Conservation (phyloP, 64 coral and sea anemone genomes). For the Montipora sp. region DNA sequence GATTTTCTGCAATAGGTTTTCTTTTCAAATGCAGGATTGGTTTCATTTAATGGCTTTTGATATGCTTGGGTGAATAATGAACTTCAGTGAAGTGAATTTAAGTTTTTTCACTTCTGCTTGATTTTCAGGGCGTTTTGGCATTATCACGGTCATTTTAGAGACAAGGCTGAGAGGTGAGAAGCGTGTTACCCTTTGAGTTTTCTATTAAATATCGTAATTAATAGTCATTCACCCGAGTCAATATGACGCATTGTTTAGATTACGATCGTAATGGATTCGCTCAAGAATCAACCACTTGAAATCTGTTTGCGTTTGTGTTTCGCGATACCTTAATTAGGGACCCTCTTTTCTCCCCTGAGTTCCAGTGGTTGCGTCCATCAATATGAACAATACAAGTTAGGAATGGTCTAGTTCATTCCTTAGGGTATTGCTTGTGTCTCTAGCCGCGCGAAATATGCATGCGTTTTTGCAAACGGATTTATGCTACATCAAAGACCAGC, state of each 20-base stretch:
- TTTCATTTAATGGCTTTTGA: background rate
- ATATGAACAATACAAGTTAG: background rate
- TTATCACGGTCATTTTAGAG: constrained; percentile 85
- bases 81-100: background rate
- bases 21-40: constrained; percentile 21
- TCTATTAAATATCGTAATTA: background rate
- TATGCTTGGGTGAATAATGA: background rate
- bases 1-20: constrained; percentile 5
- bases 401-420: background rate
- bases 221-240: background rate
- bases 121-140: constrained; percentile 86
- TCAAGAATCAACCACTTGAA: constrained; percentile 7
- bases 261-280: background rate
- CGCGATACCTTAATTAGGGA: background rate
- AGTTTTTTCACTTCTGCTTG: background rate
- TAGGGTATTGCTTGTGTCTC: background rate
- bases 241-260: constrained; percentile 1
- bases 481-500: constrained; percentile 22
- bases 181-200: background rate
- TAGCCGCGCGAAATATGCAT: background rate
- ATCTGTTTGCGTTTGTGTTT: background rate
- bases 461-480: background rate
- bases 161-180: constrained; percentile 87
- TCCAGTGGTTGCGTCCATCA: background rate
- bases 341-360: background rate